Evolutionary conservation across 2,113 vertebrate genomes (phyloP).

Genomic region (Mastomys natalensis): DNA sequence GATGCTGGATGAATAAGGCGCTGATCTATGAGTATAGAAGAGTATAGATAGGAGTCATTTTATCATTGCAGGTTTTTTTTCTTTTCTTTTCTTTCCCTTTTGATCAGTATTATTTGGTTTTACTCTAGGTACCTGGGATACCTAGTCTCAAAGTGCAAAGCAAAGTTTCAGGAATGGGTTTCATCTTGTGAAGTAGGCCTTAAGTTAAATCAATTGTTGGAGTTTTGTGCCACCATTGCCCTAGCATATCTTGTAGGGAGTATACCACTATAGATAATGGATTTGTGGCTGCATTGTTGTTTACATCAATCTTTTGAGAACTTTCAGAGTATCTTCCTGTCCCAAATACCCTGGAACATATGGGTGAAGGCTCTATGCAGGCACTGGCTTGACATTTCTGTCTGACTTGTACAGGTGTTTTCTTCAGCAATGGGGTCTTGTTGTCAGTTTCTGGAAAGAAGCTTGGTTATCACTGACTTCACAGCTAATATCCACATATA

Average conservation of each 20-base stretch:
- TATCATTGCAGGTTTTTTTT: not conserved
- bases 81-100: not conserved
- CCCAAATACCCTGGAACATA: not conserved
- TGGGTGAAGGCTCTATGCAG: not conserved
- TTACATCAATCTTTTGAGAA: not conserved
- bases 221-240: not conserved
- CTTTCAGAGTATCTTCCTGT: not conserved
- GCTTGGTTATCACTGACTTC: not conserved
- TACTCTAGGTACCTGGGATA: not conserved
- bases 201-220: not conserved
- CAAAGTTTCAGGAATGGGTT: not conserved
- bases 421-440: not conserved
- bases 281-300: not conserved
- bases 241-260: not conserved
- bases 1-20: not conserved
- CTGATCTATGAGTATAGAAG: not conserved
- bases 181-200: not conserved
- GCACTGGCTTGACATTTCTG: not conserved
- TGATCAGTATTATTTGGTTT: not conserved
- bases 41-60: not conserved
- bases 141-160: not conserved
- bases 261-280: not conserved
- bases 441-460: not conserved
- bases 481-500: not conserved
- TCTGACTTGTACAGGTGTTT: not conserved